Conservation (phyloP, 2,888 invertebrate species). For the Chesias legatella region DNA sequence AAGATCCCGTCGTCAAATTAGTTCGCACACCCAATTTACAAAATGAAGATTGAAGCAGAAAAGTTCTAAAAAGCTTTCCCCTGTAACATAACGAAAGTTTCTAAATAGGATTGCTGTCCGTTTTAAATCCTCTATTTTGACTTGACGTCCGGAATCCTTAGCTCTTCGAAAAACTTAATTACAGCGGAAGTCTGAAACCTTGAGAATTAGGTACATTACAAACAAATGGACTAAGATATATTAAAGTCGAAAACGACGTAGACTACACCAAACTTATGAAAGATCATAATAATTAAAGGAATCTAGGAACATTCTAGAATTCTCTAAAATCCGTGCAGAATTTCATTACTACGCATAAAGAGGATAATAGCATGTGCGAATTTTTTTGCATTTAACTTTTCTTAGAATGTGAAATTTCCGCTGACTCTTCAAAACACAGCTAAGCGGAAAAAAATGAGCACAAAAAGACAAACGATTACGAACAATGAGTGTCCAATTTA, state of each 20-base stretch:
- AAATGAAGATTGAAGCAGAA: constrained; percentile 41
- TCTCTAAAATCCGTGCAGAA: constrained; percentile 16
- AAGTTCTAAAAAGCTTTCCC: constrained; percentile 51
- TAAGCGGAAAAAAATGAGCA: constrained; percentile 4
- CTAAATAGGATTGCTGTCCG: constrained; percentile 16
- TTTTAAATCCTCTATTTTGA: constrained; percentile 21
- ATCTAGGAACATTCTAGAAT: constrained; percentile 11
- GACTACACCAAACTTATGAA: constrained; percentile 16
- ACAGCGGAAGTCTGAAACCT: constrained; percentile 1
- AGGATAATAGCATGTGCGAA: constrained; percentile 10
- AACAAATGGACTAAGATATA: constrained; percentile 1
- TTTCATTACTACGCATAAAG: constrained; percentile 16
- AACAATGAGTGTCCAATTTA: constrained; percentile 11
- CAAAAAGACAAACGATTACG: constrained; percentile 4
- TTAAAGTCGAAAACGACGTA: constrained; percentile 11
- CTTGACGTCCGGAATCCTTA: constrained; percentile 4
- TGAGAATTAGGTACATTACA: neutral
- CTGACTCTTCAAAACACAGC: constrained; percentile 1
- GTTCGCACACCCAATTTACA: constrained; percentile 35
- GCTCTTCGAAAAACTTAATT: constrained; percentile 11
- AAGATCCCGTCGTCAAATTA: constrained; percentile 34
- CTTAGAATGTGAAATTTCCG: constrained; percentile 4
- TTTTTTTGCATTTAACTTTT: constrained; percentile 8
- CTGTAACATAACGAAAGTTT: constrained; percentile 34
- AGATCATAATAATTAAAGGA: constrained; percentile 16